Percentiles rank a stretch among this genome's conserved stretches.
phyloP scores from a whole-genome alignment of 2,113 vertebrate species.

The Ahaetulla prasina region DNA sequence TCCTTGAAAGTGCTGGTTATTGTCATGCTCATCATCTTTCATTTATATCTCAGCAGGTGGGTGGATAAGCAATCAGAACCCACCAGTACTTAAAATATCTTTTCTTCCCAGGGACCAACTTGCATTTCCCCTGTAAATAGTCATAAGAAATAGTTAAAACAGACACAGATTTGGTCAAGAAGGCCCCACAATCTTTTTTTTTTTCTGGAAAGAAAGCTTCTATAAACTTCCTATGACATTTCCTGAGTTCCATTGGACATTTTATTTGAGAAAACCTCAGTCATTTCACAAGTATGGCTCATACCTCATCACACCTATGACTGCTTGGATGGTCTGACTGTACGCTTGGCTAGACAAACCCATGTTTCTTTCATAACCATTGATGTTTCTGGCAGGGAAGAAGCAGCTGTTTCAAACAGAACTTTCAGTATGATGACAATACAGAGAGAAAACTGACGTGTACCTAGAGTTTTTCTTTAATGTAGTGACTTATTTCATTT shows the following conservation, averaged over 20 bases:
- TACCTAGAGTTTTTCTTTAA: constrained; percentile 8
- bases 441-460: constrained; percentile 12
- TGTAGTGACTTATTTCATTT: constrained; percentile 40
- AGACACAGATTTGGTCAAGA: background rate
- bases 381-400: constrained; percentile 36
- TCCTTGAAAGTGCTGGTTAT: background rate
- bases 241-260: background rate
- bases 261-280: background rate
- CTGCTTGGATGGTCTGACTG: constrained; percentile 4
- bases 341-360: constrained; percentile 24
- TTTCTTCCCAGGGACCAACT: background rate
- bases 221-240: background rate
- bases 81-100: background rate
- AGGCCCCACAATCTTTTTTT: background rate
- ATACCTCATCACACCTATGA: constrained; percentile 18
- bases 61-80: background rate
- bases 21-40: background rate
- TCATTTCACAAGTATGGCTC: constrained; percentile 17
- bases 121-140: background rate
- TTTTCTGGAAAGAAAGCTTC: constrained; percentile 2
- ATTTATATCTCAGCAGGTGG: background rate
- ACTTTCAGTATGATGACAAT: constrained; percentile 5
- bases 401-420: constrained; percentile 25
- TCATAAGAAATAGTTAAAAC: background rate
- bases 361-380: constrained; percentile 34